Percentiles rank a stretch among this genome's conserved stretches.
Evolutionary conservation across 2,113 vertebrate species (phyloP).

Genomic region (Corynorhinus townsendii): DNA sequence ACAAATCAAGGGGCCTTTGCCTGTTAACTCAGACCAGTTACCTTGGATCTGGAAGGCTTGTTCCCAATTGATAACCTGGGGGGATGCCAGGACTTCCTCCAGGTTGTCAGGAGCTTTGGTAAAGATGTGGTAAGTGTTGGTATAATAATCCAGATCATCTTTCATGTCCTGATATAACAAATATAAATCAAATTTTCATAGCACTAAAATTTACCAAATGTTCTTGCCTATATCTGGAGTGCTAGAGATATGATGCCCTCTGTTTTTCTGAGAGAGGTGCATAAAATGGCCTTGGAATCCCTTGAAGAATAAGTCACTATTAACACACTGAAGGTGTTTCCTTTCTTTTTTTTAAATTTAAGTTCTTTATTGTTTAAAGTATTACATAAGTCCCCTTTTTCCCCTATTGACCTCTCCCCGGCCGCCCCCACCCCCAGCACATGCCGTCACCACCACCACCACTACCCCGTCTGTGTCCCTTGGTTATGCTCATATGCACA

Average conservation of each 20-base stretch:
- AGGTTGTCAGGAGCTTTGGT: conserved; percentile 12
- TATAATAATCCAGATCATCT: conserved; percentile 26
- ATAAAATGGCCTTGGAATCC: background rate
- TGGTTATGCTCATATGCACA: no score
- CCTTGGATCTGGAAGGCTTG: conserved; percentile 41
- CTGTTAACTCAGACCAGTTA: background rate
- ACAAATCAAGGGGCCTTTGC: background rate
- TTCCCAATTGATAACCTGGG: conserved; percentile 30
- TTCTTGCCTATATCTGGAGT: background rate
- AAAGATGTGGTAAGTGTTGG: conserved; percentile 47
- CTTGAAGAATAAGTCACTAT: background rate
- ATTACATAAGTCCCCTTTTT: no score
- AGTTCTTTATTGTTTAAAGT: no score
- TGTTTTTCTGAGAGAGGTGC: background rate
- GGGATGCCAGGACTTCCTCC: background rate
- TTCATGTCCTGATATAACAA: conserved; percentile 30
- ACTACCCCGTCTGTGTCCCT: no score
- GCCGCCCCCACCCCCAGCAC: no score
- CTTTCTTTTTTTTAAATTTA: background rate
- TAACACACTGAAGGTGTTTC: background rate
- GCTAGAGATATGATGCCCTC: background rate
- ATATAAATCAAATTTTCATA: background rate
- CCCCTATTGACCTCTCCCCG: no score
- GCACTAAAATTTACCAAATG: background rate
- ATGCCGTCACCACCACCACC: no score